Evolutionary conservation across 1,140 invertebrate species (phyloP).

Genomic region (Eriocheir sinensis): DNA sequence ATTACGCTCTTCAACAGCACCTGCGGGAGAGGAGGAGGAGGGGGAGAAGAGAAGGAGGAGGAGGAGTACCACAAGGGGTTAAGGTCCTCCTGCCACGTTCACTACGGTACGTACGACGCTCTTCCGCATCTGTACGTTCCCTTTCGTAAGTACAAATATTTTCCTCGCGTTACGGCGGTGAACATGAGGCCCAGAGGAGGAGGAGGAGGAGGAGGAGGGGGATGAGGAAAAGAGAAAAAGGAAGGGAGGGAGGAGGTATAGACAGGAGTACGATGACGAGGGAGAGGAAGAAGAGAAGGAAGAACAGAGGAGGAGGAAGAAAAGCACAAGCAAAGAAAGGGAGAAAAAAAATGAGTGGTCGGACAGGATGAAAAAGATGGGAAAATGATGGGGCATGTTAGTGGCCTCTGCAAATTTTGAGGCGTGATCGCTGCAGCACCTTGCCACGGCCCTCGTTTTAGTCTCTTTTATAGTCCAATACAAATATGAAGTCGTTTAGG

Average conservation of each 20-base stretch:
- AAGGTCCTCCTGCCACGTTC: background rate
- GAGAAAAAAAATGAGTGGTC: background rate
- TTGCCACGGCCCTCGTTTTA: too few species aligned
- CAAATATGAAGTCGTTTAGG: too few species aligned
- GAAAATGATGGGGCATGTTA: background rate
- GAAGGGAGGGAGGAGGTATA: background rate
- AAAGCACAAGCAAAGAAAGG: background rate
- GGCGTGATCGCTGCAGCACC: too few species aligned
- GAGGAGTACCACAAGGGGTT: background rate
- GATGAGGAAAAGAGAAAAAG: constrained; percentile 3
- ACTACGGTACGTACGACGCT: background rate
- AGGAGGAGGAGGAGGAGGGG: background rate
- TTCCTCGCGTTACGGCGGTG: background rate
- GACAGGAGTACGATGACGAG: background rate
- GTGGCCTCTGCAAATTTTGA: too few species aligned
- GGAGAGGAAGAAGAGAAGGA: background rate
- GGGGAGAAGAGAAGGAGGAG: background rate
- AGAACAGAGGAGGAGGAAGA: background rate
- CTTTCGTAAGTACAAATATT: constrained; percentile 8
- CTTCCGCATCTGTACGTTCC: background rate
- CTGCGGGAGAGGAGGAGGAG: background rate
- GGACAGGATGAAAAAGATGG: background rate
- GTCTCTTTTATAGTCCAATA: too few species aligned
- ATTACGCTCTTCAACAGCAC: background rate
- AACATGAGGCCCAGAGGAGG: background rate